Base-by-base conservation (phyloP, 2,888 invertebrate genomes). In the Odontomyia ornata region DNA sequence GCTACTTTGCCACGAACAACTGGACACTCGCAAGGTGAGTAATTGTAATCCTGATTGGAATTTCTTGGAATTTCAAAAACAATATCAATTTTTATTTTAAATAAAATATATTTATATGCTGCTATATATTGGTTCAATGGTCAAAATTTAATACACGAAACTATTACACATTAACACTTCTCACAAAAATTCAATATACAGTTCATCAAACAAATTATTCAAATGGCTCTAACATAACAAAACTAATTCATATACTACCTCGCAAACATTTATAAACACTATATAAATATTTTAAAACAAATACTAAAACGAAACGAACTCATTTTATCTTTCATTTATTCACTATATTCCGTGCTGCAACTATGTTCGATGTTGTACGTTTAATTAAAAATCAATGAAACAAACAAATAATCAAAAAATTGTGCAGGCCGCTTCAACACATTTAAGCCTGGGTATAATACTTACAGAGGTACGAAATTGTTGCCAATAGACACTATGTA, bases 1-100 rank as follows among this genome's bases (percentile, higher is more conserved):
- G 86, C 87, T 76, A 86, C 86, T 76, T 82, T 87, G 82, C 87
- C 86, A 73, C 83, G 86, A 78, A 81, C 83, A 79, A 83, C 84
- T 80, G 85, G 77, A 77, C 79, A 83, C 79, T 84, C 84, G 83
- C 87, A 86, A 85, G 87, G 87, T 87, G 84, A 85, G 86, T 78
- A 43, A 71, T 47, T 52, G 25, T 23, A 23, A 9, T 52, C 15
- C 18, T 52, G 52, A 15, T 18, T 52, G 52, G 25, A 77, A 28
- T 69, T 76, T 23, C 60, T 52, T 52, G 7, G 18, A 60, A 60
- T 76, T 67, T 64, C 60, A 25, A 57, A 13, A 13, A 23, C 43
- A 27, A 47, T n/a, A 47, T n/a, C 9, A 18, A 69, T 15, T 23
- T 43, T 3, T 15, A 52, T 11, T 27, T n/a, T 69, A 62, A 21